phyloP scores from a whole-genome alignment of 2,113 vertebrate species.

The Taxidea taxus region DNA sequence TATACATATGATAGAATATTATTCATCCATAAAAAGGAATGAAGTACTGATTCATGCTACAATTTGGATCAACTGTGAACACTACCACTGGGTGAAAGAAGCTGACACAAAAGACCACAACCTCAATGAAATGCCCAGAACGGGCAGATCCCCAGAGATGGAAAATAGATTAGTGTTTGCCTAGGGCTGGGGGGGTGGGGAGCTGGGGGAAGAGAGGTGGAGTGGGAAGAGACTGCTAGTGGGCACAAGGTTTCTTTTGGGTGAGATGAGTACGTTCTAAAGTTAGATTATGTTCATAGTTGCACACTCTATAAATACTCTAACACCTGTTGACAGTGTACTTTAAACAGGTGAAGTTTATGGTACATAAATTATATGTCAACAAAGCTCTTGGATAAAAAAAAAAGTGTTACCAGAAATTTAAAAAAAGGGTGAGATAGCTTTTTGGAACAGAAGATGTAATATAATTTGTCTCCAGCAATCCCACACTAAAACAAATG shows the following conservation, averaged over 20 bases:
- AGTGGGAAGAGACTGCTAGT: background rate
- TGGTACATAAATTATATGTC: background rate
- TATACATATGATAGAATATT: background rate
- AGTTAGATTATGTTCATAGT: background rate
- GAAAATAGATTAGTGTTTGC: background rate
- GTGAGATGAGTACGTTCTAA: background rate
- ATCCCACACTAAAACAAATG: background rate
- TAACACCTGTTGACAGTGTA: background rate
- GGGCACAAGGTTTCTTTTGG: background rate
- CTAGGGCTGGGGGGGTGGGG: background rate
- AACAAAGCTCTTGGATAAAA: background rate
- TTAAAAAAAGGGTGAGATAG: background rate
- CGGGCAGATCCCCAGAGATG: background rate
- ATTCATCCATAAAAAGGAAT: background rate
- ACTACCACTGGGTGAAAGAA: background rate
- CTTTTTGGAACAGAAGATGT: background rate
- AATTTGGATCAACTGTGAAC: background rate
- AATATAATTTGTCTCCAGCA: background rate
- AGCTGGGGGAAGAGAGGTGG: background rate
- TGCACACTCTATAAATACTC: background rate
- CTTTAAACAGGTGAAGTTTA: background rate
- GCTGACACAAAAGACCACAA: background rate
- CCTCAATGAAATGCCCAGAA: background rate
- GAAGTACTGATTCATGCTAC: background rate
- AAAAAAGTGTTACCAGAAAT: background rate